phyloP scores from a whole-genome alignment of 2,113 vertebrate species.

The Piaya cayana region DNA sequence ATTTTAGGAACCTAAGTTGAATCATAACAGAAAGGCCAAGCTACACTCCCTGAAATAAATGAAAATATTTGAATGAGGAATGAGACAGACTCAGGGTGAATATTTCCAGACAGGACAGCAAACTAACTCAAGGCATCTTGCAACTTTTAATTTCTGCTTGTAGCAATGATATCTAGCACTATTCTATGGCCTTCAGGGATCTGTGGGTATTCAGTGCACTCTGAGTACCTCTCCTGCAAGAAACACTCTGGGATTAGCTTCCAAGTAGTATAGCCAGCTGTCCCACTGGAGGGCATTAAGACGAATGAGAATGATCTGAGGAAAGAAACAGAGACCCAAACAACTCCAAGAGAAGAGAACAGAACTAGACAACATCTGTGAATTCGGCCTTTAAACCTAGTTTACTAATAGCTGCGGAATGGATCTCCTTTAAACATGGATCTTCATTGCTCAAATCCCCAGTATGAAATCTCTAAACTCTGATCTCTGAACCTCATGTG shows the following conservation, averaged over 20 bases:
- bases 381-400: background rate
- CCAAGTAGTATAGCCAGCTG: background rate
- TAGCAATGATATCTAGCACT: background rate
- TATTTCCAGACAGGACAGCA: background rate
- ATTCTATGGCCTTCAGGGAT: background rate
- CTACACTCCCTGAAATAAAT: background rate
- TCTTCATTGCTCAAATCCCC: background rate
- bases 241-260: background rate
- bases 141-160: background rate
- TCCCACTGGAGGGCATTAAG: background rate
- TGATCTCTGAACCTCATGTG: background rate
- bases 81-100: background rate
- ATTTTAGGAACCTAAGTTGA: background rate
- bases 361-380: background rate
- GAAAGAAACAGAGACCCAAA: background rate
- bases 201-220: background rate
- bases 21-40: background rate
- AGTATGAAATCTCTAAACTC: background rate
- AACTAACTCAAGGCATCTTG: background rate
- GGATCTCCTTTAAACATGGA: background rate
- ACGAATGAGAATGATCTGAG: background rate
- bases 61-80: background rate
- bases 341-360: background rate
- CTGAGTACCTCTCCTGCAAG: background rate
- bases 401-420: background rate